Evolutionary conservation across 2,113 vertebrate genomes (phyloP).

Genomic region (Pelusios castaneus): DNA sequence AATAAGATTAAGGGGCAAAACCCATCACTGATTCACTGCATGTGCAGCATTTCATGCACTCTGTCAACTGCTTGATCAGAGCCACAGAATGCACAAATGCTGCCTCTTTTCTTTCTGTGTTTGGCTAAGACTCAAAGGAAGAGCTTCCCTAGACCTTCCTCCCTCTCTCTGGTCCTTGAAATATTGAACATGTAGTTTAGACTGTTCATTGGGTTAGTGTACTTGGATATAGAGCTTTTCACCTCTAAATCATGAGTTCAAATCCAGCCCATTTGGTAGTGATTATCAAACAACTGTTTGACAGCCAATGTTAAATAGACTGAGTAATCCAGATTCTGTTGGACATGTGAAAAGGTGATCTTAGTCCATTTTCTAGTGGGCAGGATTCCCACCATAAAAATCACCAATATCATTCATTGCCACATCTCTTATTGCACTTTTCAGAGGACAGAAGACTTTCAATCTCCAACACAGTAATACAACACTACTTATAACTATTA

Average conservation of each 20-base stretch:
- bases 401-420: neutral
- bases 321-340: neutral
- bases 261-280: neutral
- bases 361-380: neutral
- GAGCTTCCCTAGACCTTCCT: neutral
- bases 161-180: neutral
- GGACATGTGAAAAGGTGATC: neutral
- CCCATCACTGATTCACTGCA: neutral
- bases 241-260: neutral
- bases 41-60: neutral
- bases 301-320: neutral
- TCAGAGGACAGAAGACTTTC: neutral
- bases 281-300: neutral
- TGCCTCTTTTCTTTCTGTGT: neutral
- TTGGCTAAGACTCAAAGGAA: neutral
- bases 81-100: neutral
- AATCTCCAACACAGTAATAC: constrained; percentile 7
- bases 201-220: neutral
- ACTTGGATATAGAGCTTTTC: neutral
- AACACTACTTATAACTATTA: constrained; percentile 13
- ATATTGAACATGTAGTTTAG: neutral
- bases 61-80: neutral
- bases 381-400: neutral
- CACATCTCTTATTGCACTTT: constrained; percentile 6
- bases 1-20: neutral